A percentile compares a stretch with the other conserved stretches of the same genome.
These are phyloP conservation scores for Tachycineta bicolor DNA, from an alignment of 2,113 vertebrate genomes.

Conservation along the genomic window DNA sequence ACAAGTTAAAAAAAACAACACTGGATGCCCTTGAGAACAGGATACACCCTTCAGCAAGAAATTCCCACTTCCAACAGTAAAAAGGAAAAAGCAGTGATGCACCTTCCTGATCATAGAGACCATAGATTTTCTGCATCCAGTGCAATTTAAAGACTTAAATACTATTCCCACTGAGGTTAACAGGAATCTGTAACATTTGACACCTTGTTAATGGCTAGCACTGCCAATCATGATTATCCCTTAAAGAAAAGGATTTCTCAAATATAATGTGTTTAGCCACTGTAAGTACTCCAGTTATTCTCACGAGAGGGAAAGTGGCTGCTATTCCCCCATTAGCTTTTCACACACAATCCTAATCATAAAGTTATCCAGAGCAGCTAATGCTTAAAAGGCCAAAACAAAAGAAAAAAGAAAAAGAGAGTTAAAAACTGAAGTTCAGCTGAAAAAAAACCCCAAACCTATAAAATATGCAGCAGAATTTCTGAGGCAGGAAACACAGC, in stretches of 20 bases:
- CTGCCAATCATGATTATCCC: slow-evolving; percentile 13
- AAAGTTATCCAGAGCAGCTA: slow-evolving; percentile 29
- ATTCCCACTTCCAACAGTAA: neutral
- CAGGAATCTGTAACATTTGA: slow-evolving; percentile 11
- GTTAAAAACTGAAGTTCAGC: slow-evolving; percentile 19
- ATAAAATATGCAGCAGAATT: slow-evolving; percentile 57
- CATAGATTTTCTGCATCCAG: neutral
- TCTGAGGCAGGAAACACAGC: slow-evolving; percentile 35
- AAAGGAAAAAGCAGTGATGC: neutral
- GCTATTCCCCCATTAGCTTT: slow-evolving; percentile 7
- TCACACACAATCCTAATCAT: slow-evolving; percentile 3
- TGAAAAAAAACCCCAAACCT: neutral
- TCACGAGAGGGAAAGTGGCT: slow-evolving; percentile 16
- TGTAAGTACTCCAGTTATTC: neutral
- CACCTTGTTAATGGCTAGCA: neutral
- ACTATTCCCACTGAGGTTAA: slow-evolving; percentile 1
- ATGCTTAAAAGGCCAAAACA: neutral
- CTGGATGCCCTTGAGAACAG: neutral
- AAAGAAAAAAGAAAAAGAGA: neutral
- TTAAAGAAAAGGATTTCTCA: neutral
- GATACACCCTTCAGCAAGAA: neutral
- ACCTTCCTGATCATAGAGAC: neutral
- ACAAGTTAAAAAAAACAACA: neutral
- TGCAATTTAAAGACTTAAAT: slow-evolving; percentile 20
- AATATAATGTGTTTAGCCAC: neutral